A percentile compares a stretch with the other conserved stretches of the same genome.
Conservation (phyloP, 2,888 invertebrate species). For the Lissocephala sabroskyi region DNA sequence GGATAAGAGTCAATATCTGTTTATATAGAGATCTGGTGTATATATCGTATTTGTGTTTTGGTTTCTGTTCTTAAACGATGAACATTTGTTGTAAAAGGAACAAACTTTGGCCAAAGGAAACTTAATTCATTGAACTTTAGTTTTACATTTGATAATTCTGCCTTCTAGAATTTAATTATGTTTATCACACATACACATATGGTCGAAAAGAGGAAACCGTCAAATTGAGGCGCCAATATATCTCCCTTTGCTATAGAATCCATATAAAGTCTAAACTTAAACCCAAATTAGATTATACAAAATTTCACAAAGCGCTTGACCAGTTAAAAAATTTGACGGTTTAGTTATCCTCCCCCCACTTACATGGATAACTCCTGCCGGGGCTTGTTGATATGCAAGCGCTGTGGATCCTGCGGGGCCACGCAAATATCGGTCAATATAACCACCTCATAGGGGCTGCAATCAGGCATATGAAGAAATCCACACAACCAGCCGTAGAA, state of each 20-base stretch:
- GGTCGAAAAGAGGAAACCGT: constrained; percentile 50
- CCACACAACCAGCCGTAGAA: constrained; percentile 86
- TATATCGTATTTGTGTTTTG: constrained; percentile 14
- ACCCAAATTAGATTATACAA: background rate
- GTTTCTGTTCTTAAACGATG: background rate
- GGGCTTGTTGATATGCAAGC: constrained; percentile 70
- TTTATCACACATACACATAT: constrained; percentile 41
- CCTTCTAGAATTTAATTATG: constrained; percentile 2
- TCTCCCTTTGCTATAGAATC: too few relatives aligned
- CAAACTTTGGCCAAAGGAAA: constrained; percentile 57
- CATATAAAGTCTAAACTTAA: background rate
- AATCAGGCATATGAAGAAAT: constrained; percentile 78
- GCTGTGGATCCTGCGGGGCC: constrained; percentile 56
- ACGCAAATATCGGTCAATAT: constrained; percentile 75
- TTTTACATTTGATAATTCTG: constrained; percentile 20
- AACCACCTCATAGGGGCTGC: constrained; percentile 80
- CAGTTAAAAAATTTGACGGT: constrained; percentile 3
- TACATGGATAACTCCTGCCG: constrained; percentile 72
- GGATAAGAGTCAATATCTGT: constrained; percentile 14
- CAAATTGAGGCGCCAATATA: constrained; percentile 7
- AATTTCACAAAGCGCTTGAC: too few relatives aligned
- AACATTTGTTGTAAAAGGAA: constrained; percentile 43
- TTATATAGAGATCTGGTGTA: constrained; percentile 17
- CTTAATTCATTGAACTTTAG: constrained; percentile 46
- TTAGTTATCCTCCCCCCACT: constrained; percentile 6